Evolutionary conservation across 2,888 invertebrate genomes (phyloP).

Genomic region (Atethmia centrago): DNA sequence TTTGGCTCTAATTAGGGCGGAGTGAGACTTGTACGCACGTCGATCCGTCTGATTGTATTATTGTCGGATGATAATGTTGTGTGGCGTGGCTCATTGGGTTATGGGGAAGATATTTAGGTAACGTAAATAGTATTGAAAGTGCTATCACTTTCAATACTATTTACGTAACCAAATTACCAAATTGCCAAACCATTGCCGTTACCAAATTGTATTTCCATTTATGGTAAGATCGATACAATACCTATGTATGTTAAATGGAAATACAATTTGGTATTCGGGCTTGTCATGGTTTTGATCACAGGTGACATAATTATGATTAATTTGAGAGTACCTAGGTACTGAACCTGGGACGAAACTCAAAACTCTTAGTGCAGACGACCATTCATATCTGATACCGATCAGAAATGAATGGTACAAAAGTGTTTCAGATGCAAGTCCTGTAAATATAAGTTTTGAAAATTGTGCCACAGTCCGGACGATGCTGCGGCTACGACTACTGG

Average conservation of each 20-base stretch:
- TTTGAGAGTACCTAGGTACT: not conserved
- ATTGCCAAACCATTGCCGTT: too few relatives aligned
- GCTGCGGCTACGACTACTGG: not conserved
- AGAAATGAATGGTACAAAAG: not conserved
- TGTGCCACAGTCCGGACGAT: not conserved
- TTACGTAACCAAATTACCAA: too few relatives aligned
- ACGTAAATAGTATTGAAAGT: too few relatives aligned
- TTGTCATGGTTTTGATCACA: not conserved
- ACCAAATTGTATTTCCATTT: too few relatives aligned
- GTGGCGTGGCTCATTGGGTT: constrained; percentile 13
- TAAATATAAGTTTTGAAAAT: not conserved
- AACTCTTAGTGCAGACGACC: not conserved
- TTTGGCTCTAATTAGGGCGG: constrained; percentile 19
- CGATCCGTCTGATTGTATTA: constrained; percentile 22
- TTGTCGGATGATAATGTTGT: constrained; percentile 11
- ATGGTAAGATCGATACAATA: too few relatives aligned
- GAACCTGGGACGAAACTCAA: too few relatives aligned
- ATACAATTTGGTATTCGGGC: not conserved
- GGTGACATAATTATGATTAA: not conserved
- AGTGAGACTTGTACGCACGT: constrained; percentile 5
- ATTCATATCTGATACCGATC: too few relatives aligned
- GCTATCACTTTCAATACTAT: too few relatives aligned
- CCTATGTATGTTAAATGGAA: too few relatives aligned
- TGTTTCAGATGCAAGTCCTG: not conserved
- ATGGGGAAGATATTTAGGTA: not conserved